These are phyloP conservation scores for Polyergus mexicanus DNA, from an alignment of 1,140 invertebrate genomes.

Conservation along the genomic window DNA sequence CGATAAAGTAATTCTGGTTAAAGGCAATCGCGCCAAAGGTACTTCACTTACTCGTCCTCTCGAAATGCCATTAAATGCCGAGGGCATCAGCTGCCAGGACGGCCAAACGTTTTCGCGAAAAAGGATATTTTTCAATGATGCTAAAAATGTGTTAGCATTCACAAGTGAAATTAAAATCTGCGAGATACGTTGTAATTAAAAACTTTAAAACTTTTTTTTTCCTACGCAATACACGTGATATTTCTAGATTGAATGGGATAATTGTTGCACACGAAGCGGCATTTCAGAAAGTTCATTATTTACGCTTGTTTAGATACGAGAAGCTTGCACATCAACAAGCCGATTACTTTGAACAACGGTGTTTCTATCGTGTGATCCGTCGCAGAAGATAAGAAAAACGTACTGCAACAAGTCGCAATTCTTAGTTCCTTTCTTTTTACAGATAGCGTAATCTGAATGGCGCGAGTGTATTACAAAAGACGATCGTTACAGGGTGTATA, in stretches of 20 bases:
- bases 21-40: conserved; percentile 66
- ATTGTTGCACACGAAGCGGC: background rate
- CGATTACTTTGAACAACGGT: conserved; percentile 7
- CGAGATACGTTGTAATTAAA: conserved; percentile 6
- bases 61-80: conserved; percentile 49
- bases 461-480: conserved; percentile 19
- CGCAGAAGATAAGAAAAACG: conserved; percentile 11
- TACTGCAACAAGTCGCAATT: background rate
- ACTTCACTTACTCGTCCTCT: conserved; percentile 48
- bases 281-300: conserved; percentile 29
- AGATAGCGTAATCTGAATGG: background rate
- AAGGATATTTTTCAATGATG: conserved; percentile 41
- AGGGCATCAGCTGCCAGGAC: background rate
- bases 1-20: conserved; percentile 73
- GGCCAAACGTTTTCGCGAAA: conserved; percentile 19
- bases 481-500: conserved; percentile 2
- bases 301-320: background rate
- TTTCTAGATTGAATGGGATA: background rate
- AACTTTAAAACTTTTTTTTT: conserved; percentile 1
- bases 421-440: background rate
- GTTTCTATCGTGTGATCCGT: conserved; percentile 6
- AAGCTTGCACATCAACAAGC: background rate
- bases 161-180: background rate
- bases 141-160: background rate
- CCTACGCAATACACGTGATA: background rate